These are phyloP conservation scores for Tachystola acroxantha DNA, from an alignment of 2,888 invertebrate genomes.

Conservation along the genomic window DNA sequence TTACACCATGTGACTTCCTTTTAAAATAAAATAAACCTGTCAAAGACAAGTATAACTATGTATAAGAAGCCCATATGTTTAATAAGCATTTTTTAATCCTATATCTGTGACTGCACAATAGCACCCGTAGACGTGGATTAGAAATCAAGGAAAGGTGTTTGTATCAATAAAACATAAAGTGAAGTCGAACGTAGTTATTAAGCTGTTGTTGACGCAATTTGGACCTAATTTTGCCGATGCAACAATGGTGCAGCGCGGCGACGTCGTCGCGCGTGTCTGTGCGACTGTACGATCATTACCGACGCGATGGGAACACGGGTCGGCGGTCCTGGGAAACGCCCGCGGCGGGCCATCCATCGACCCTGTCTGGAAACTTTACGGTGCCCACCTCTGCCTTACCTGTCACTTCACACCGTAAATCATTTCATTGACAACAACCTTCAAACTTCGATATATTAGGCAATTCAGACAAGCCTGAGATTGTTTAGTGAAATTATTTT, in stretches of 20 bases:
- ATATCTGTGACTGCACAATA: neutral
- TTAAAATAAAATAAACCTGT: no score
- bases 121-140: no score
- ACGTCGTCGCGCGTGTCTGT: constrained; percentile 1
- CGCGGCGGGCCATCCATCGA: constrained; percentile 52
- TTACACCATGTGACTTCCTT: neutral
- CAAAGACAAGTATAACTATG: no score
- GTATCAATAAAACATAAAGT: no score
- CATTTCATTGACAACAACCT: neutral
- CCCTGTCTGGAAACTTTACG: constrained; percentile 13
- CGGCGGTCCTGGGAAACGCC: constrained; percentile 55
- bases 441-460: neutral
- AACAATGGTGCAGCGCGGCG: constrained; percentile 3
- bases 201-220: no score
- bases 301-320: constrained; percentile 35
- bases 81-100: neutral
- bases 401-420: constrained; percentile 47
- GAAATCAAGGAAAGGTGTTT: no score
- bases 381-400: constrained; percentile 26
- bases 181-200: no score
- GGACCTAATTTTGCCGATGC: neutral
- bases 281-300: constrained; percentile 33
- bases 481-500: no score
- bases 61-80: no score
- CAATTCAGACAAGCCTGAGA: no score